phyloP scores from a whole-genome alignment of 2,797 vertebrate genomes.

The Vespertilio murinus region DNA sequence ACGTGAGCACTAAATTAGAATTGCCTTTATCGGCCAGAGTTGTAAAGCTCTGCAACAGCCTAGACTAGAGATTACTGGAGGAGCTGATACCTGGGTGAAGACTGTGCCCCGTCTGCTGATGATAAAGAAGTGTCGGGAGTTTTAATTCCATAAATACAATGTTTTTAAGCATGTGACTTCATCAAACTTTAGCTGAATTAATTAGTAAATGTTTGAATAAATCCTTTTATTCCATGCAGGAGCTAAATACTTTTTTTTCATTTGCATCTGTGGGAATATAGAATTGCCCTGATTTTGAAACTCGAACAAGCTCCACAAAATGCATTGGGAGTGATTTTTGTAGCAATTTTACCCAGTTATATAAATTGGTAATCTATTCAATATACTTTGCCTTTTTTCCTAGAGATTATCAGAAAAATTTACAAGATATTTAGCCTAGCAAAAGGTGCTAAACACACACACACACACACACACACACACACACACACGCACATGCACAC shows the following conservation, averaged over 20 bases:
- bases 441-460: neutral
- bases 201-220: constrained; percentile 68
- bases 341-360: neutral
- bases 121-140: constrained; percentile 42
- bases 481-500: neutral
- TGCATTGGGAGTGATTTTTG: neutral
- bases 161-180: constrained; percentile 51
- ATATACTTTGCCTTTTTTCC: neutral
- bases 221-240: constrained; percentile 29
- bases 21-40: constrained; percentile 65
- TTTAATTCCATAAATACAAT: constrained; percentile 69
- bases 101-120: constrained; percentile 44
- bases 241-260: constrained; percentile 15
- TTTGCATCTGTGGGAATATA: neutral
- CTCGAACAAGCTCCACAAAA: neutral
- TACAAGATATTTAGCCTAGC: neutral
- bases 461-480: neutral
- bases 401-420: constrained; percentile 14
- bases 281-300: constrained; percentile 43
- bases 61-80: constrained; percentile 20
- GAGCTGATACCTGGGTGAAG: constrained; percentile 44
- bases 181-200: constrained; percentile 69
- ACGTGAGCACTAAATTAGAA: constrained; percentile 67
- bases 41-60: neutral
- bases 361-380: neutral